These are phyloP conservation scores for Heliconius cydno DNA, from an alignment of 2,888 invertebrate species.

Conservation along the genomic window DNA sequence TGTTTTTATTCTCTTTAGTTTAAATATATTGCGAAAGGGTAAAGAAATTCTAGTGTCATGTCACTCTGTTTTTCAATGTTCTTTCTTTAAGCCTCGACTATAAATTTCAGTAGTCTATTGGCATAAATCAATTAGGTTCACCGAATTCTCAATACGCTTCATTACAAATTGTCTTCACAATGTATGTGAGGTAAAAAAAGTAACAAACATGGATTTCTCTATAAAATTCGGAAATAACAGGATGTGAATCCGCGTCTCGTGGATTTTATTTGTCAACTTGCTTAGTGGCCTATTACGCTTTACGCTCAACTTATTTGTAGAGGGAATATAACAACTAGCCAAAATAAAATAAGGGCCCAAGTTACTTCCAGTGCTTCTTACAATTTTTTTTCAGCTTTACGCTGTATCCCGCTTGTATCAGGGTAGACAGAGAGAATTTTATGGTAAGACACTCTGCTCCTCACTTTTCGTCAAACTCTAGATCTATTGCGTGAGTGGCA, in stretches of 20 bases:
- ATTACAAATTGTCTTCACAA: not conserved
- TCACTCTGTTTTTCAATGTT: no score
- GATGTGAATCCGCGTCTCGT: not conserved
- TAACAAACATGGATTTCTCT: not conserved
- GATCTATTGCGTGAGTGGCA: no score
- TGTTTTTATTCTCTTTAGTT: not conserved
- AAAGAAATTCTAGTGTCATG: not conserved
- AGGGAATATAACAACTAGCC: not conserved
- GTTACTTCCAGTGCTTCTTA: no score
- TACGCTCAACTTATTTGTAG: not conserved
- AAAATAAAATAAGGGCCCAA: no score
- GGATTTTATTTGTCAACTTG: constrained; percentile 3
- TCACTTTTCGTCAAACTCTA: no score
- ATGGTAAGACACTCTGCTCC: no score
- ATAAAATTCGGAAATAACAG: not conserved
- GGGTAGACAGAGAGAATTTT: no score
- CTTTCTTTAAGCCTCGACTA: not conserved
- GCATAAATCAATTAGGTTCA: not conserved
- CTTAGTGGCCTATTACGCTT: not conserved
- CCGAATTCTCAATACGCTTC: not conserved
- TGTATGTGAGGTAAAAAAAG: not conserved
- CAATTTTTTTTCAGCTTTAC: no score
- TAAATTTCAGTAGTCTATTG: not conserved
- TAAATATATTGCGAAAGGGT: not conserved
- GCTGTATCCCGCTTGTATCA: no score